A percentile compares a stretch with the other conserved stretches of the same genome.
phyloP scores from a whole-genome alignment of 2,113 vertebrate species.

The Oxyura jamaicensis region DNA sequence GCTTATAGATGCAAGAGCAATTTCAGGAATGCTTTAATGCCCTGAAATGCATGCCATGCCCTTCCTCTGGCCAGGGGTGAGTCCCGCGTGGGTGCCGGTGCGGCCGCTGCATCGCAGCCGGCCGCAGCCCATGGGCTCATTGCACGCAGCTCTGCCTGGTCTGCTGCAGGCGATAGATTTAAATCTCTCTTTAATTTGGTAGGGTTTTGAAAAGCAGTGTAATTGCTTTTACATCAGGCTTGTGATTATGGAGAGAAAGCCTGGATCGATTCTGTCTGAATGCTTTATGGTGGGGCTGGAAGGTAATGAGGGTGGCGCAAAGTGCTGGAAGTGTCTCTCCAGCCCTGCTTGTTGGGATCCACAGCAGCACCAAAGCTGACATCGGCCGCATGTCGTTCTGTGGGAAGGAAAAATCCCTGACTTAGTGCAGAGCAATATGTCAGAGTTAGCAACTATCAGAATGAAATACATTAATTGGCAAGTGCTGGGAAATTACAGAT shows the following conservation, averaged over 20 bases:
- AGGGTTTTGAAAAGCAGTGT: background rate
- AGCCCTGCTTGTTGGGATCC: background rate
- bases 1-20: background rate
- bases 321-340: background rate
- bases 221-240: background rate
- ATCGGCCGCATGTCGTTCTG: accelerated
- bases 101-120: background rate
- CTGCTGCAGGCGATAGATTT: background rate
- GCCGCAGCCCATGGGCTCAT: accelerated
- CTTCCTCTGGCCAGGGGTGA: accelerated
- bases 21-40: background rate
- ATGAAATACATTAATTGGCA: conserved; percentile 6
- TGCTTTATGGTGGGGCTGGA: background rate
- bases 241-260: background rate
- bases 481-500: conserved; percentile 39
- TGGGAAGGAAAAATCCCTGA: background rate
- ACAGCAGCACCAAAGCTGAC: background rate
- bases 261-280: background rate
- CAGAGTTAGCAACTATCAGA: background rate
- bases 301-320: background rate
- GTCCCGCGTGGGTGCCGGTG: no score
- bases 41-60: background rate
- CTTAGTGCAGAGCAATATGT: background rate
- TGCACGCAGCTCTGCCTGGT: accelerated
- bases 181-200: background rate